phyloP scores from a whole-genome alignment of 2,113 vertebrate genomes.

The Accipiter cooperii region DNA sequence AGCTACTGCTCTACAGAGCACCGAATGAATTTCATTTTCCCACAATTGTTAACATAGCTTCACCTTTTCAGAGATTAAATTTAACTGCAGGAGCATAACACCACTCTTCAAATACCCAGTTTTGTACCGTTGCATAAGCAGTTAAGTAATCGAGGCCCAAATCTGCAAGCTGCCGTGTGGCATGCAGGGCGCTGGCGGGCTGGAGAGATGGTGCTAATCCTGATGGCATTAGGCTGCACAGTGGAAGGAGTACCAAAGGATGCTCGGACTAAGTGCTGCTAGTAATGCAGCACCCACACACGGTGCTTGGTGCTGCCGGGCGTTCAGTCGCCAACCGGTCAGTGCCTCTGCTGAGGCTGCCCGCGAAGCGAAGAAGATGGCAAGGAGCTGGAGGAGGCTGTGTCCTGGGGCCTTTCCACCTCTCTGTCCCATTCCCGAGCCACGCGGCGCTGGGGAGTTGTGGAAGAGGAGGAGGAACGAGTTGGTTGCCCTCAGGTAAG shows the following conservation, averaged over 20 bases:
- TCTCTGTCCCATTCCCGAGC: not conserved
- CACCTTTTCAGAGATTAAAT: not conserved
- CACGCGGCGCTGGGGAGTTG: rapidly evolving
- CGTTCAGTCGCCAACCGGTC: rapidly evolving
- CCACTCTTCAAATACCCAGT: not conserved
- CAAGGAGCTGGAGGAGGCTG: not conserved
- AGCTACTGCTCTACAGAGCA: not conserved
- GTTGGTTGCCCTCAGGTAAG: not conserved
- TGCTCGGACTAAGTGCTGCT: rapidly evolving
- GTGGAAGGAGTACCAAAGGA: not conserved
- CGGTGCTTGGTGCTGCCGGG: not conserved
- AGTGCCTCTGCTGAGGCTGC: not conserved
- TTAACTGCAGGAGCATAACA: not conserved
- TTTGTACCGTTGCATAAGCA: not conserved
- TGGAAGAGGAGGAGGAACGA: not conserved
- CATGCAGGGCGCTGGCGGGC: not conserved
- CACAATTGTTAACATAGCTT: not conserved
- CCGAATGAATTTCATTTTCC: not conserved
- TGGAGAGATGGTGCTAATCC: not conserved
- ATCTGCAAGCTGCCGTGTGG: not conserved
- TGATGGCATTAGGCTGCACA: rapidly evolving
- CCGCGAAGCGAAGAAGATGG: rapidly evolving
- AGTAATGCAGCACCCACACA: not conserved
- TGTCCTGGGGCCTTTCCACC: not conserved
- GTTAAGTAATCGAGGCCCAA: not conserved